These are phyloP conservation scores for Ditylenchus dipsaci DNA, from an alignment of 1,140 invertebrate genomes.

Conservation along the genomic window DNA sequence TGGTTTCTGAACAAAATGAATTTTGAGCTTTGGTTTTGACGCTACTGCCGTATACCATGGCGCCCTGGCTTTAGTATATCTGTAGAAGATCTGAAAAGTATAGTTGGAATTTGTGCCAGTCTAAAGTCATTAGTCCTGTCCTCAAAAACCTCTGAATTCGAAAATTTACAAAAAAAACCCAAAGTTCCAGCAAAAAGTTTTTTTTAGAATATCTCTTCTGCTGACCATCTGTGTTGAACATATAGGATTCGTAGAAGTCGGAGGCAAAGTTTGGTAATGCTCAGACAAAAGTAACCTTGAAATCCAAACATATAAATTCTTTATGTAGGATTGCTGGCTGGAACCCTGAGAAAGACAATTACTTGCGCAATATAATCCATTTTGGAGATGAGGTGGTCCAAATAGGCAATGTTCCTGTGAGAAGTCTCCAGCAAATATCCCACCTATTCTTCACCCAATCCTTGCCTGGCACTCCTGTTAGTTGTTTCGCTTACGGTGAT, in stretches of 20 bases:
- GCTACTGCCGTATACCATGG: no score
- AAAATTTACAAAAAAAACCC: no score
- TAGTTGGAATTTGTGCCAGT: no score
- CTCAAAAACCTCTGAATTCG: no score
- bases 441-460: slow-evolving; percentile 21
- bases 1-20: no score
- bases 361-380: slow-evolving; percentile 21
- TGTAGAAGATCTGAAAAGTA: no score
- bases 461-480: slow-evolving; percentile 26
- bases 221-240: slow-evolving; percentile 20
- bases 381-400: slow-evolving; percentile 34
- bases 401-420: slow-evolving; percentile 11
- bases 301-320: not conserved
- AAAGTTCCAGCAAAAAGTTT: no score
- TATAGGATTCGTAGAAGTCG: slow-evolving; percentile 20
- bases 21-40: no score
- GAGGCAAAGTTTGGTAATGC: slow-evolving; percentile 24
- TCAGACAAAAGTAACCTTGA: not conserved
- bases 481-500: slow-evolving; percentile 4
- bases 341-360: slow-evolving; percentile 17
- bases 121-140: no score
- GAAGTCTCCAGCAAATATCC: slow-evolving; percentile 11
- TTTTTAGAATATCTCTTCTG: slow-evolving; percentile 3
- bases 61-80: no score
- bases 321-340: slow-evolving; percentile 25